Base-by-base conservation (phyloP, 2,113 vertebrate genomes). In the Oceanites oceanicus region DNA sequence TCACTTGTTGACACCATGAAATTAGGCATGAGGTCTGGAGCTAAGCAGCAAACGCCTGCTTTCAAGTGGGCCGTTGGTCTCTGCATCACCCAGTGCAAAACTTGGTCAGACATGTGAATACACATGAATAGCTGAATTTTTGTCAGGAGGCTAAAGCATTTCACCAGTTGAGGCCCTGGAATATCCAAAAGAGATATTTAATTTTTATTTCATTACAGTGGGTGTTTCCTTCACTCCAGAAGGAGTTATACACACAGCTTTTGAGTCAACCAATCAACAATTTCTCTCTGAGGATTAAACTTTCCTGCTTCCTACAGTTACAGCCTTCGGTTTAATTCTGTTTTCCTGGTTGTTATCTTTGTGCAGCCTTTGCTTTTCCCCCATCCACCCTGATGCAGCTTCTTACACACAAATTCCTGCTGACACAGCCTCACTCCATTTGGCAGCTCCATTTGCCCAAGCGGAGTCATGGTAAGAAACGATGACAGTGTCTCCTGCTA, bases 301-400 rank as follows among this genome's bases (percentile, higher is more conserved):
- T 58, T 79, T 71, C 68, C 76, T 40, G 62, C 94, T 96, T 94
- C 93, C 94, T 95, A 92, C 50, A 76, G 53, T 58, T 65, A 91
- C 42, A 81, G 27, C 30, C 42, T 77, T 65, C 22, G 16, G 49
- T 95, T 82, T 96, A 88, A 77, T 70, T 49, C 50, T 59, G 88
- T 85, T 79, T n/a, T 30, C 20, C 2, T 0, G 12, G 23, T 25
- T 44, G 50, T 38, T 66, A 47, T 6, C 74, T 86, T 47, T 30
- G 16, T 49, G 65, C 16, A 45, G 18, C 36, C 59, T 34, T 50
- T 72, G 58, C 68, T 56, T 65, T 36, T 32, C n/a, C 42, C 36
- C 27, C 62, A n/a, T 25, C 30, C 25, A 42, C 45, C 44, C 36
- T 16, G 66, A 75, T 4, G 26, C 7, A 72, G 34, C 34, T 34